Percentiles rank a stretch among this genome's conserved stretches.
Conservation (phyloP, 2,888 invertebrate species). For the Cataglyphis altisquamis region DNA sequence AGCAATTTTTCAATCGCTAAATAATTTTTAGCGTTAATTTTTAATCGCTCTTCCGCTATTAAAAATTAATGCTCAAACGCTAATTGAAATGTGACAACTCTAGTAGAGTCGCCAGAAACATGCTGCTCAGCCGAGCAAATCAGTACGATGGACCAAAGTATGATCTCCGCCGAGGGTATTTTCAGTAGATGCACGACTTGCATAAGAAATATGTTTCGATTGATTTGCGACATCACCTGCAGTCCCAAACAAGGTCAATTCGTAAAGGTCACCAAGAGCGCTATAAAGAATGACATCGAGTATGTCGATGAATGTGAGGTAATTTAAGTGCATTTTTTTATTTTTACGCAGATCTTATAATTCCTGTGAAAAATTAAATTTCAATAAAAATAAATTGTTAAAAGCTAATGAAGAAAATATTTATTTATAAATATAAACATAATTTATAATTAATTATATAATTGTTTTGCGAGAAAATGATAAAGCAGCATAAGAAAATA, state of each 20-base stretch:
- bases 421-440: neutral
- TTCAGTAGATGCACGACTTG: conserved; percentile 95
- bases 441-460: neutral
- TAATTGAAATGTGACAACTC: neutral
- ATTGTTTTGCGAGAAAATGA: neutral
- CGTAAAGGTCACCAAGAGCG: conserved; percentile 82
- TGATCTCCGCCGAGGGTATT: conserved; percentile 90
- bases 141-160: conserved; percentile 86
- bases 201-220: conserved; percentile 90
- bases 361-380: neutral
- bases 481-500: neutral
- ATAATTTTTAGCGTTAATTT: no score
- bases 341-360: neutral
- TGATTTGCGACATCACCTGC: conserved; percentile 95
- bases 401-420: neutral
- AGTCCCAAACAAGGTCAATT: conserved; percentile 90
- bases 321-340: conserved; percentile 1
- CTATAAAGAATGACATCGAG: neutral
- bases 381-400: neutral
- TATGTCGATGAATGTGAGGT: conserved; percentile 75
- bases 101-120: conserved; percentile 85
- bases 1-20: neutral
- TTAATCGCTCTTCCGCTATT: neutral
- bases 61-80: neutral
- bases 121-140: conserved; percentile 90